Conservation (phyloP, 2,888 invertebrate genomes). For the Dynastes tityus region DNA sequence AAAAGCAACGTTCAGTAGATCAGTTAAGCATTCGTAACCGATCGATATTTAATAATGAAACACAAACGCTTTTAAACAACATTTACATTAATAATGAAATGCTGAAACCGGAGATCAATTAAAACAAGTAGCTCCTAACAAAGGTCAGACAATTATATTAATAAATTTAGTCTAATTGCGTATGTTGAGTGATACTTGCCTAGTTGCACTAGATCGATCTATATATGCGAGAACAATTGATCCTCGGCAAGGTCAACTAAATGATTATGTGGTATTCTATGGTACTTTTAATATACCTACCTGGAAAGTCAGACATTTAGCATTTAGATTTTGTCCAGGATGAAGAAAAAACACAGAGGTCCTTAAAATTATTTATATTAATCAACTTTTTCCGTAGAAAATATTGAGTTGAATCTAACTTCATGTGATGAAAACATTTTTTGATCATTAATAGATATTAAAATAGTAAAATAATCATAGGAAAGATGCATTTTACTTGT, state of each 20-base stretch:
- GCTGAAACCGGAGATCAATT: slow-evolving; percentile 29
- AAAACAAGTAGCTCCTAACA: slow-evolving; percentile 17
- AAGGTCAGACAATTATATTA: slow-evolving; percentile 26
- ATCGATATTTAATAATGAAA: slow-evolving; percentile 19
- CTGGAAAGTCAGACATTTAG: too few relatives aligned
- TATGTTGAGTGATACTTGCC: background rate
- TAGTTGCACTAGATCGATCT: background rate
- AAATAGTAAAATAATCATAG: too few relatives aligned
- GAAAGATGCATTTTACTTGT: too few relatives aligned
- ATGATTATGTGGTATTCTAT: background rate
- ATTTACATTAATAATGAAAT: slow-evolving; percentile 4
- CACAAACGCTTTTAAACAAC: slow-evolving; percentile 2
- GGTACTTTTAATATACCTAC: background rate
- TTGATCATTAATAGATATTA: too few relatives aligned
- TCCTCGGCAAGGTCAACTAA: slow-evolving; percentile 5
- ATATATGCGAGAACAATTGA: background rate
- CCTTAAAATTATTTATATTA: too few relatives aligned
- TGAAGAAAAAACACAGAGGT: too few relatives aligned
- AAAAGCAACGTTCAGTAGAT: slow-evolving; percentile 17
- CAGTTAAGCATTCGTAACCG: slow-evolving; percentile 16
- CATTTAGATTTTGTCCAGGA: too few relatives aligned
- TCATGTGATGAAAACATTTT: too few relatives aligned
- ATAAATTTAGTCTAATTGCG: slow-evolving; percentile 7
- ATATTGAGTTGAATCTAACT: too few relatives aligned
- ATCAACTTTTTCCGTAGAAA: too few relatives aligned